Conservation (phyloP, 2,113 vertebrate species). For the Aegithalos caudatus region DNA sequence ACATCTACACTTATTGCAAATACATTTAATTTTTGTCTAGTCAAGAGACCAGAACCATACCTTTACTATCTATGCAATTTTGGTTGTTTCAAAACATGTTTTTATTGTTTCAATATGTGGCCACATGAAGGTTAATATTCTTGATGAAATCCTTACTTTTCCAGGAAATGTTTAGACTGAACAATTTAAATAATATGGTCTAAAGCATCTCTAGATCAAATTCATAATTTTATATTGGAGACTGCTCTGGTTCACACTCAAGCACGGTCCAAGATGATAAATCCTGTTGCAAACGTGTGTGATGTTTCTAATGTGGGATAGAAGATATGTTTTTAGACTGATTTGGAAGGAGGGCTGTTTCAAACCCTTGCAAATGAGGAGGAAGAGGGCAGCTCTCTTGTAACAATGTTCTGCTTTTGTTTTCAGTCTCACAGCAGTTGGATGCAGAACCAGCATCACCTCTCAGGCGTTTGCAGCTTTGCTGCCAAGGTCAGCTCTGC, state of each 20-base stretch:
- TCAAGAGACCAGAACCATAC: not conserved
- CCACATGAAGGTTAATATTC: not conserved
- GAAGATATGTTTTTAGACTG: not conserved
- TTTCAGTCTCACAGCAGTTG: not conserved
- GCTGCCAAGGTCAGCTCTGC: constrained; percentile 51
- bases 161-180: not conserved
- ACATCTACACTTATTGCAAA: not conserved
- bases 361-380: not conserved
- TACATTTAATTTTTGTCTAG: not conserved
- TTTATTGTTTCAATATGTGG: not conserved
- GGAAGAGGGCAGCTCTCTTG: not conserved
- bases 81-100: not conserved
- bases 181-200: not conserved
- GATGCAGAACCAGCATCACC: not conserved
- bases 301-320: not conserved
- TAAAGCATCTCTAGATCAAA: not conserved
- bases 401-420: not conserved
- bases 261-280: not conserved
- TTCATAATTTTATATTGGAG: not conserved
- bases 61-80: not conserved
- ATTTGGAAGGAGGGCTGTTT: not conserved
- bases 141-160: not conserved
- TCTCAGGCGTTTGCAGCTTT: not conserved
- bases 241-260: not conserved
- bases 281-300: not conserved